A percentile compares a stretch with the other conserved stretches of the same genome.
Conservation (phyloP, 2,797 vertebrate genomes). For the Syngnathus acus region DNA sequence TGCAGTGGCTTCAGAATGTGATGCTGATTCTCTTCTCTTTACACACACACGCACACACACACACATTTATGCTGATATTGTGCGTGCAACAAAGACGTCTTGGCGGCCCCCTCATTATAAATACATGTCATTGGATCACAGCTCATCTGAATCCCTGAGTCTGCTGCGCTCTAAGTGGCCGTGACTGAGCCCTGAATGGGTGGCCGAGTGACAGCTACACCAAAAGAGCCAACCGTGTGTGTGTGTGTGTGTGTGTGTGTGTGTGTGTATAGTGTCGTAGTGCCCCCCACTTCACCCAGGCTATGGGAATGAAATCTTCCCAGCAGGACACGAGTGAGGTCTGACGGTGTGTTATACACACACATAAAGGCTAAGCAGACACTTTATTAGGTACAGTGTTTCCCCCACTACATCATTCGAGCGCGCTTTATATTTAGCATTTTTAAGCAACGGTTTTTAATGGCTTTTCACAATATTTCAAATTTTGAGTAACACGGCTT, state of each 20-base stretch:
- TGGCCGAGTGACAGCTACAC: conserved; percentile 62
- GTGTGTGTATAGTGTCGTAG: conserved; percentile 19
- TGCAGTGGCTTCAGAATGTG: background rate
- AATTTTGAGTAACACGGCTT: too few species aligned
- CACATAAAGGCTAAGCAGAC: conserved; percentile 6
- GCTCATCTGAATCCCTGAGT: conserved; percentile 68
- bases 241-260: conserved; percentile 32
- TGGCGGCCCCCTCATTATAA: conserved; percentile 71
- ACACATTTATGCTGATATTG: conserved; percentile 48
- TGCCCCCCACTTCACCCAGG: conserved; percentile 29
- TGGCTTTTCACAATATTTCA: too few species aligned
- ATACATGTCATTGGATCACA: conserved; percentile 79
- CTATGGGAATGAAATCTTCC: conserved; percentile 66
- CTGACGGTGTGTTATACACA: conserved; percentile 49
- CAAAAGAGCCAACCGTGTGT: conserved; percentile 48
- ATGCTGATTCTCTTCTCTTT: conserved; percentile 6
- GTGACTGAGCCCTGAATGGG: conserved; percentile 76
- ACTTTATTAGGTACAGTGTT: conserved; percentile 6
- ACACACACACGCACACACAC: background rate
- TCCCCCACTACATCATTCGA: too few species aligned
- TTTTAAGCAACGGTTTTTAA: too few species aligned
- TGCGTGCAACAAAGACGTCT: conserved; percentile 72
- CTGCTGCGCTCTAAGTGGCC: conserved; percentile 72
- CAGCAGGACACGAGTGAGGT: conserved; percentile 58
- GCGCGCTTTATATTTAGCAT: background rate